Base-by-base conservation (phyloP, 2,113 vertebrate genomes). In the Perca flavescens region DNA sequence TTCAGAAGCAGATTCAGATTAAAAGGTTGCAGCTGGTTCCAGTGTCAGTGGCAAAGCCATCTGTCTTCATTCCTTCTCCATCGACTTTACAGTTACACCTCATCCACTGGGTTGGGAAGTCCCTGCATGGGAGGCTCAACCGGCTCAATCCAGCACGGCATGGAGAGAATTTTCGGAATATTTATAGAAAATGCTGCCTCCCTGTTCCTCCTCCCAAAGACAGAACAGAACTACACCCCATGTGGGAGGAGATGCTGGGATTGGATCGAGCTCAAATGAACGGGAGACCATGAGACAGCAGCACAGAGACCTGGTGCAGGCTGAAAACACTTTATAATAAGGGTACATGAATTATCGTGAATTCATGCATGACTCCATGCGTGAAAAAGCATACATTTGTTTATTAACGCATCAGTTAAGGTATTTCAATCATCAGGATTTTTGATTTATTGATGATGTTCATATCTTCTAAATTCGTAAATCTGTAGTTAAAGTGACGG, bases 181-280 rank as follows among this genome's bases (percentile, higher is more conserved):
- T 94, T 95, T 93, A 94, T 94, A 94, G 92, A 84, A 91, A 85
- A 86, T 2, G 56, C 80, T 77, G 83, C 89, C 84, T 90, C 84
- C 88, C 75, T 66, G 77, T 88, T 94, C 84, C 89, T 89, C 82
- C 82, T 89, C 82, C 80, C 77, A 78, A 91, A 91, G 71, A 82
- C 63, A 43, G 67, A 89, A 74, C 72, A 74, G 77, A 88, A 84
- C 68, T 85, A 77, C 87, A 85, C 77, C 86, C 81, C 70, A 25
- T 68, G 79, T 58, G 76, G 86, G 91, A 85, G 87, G 79, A 67
- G 84, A 81, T 67, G 77, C 72, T 69, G 52, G 85, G 81, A 89
- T 11, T 70, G 74, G 73, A 73, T 68, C 21, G 46, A 63, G 69
- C 43, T 85, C 34, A 80, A 68, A 71, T 83, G 80, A 85, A 89